These are phyloP conservation scores for Venusia cambrica DNA, from an alignment of 2,888 invertebrate genomes.

Conservation along the genomic window DNA sequence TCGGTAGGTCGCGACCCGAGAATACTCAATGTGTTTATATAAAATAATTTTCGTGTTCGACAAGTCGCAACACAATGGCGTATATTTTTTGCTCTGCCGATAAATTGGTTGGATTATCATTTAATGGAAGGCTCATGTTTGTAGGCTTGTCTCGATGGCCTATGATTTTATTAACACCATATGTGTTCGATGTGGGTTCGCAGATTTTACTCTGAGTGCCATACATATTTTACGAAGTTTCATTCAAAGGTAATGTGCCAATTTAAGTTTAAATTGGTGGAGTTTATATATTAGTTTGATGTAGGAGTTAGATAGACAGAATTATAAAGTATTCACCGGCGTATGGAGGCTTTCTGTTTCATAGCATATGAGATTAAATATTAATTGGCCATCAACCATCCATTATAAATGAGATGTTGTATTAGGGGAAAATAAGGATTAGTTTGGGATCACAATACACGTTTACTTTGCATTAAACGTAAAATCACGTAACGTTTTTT, in stretches of 20 bases:
- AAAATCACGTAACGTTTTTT: slow-evolving; percentile 7
- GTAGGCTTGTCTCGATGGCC: slow-evolving; percentile 73
- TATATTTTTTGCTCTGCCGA: slow-evolving; percentile 75
- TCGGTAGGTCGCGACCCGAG: slow-evolving; percentile 61
- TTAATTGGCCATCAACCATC: slow-evolving; percentile 56
- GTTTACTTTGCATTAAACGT: neutral
- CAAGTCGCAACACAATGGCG: slow-evolving; percentile 75
- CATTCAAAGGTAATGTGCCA: slow-evolving; percentile 59
- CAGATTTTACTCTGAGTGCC: slow-evolving; percentile 50
- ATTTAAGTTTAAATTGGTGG: slow-evolving; percentile 57
- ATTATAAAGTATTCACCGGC: slow-evolving; percentile 54
- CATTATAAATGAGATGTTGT: slow-evolving; percentile 37
- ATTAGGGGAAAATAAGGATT: slow-evolving; percentile 18
- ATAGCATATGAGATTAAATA: slow-evolving; percentile 56
- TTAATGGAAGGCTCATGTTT: slow-evolving; percentile 81
- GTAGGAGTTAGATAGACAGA: slow-evolving; percentile 60
- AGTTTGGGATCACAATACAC: neutral
- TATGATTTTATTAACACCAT: slow-evolving; percentile 77
- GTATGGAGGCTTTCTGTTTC: slow-evolving; percentile 54
- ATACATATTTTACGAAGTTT: slow-evolving; percentile 59
- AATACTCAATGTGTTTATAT: slow-evolving; percentile 80
- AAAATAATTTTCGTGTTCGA: slow-evolving; percentile 81
- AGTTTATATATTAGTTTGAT: slow-evolving; percentile 61
- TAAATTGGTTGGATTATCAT: slow-evolving; percentile 80
- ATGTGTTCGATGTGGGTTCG: slow-evolving; percentile 55